Evolutionary conservation across 2,797 vertebrate species (phyloP).

Genomic region (Platyrinchus mystaceus): DNA sequence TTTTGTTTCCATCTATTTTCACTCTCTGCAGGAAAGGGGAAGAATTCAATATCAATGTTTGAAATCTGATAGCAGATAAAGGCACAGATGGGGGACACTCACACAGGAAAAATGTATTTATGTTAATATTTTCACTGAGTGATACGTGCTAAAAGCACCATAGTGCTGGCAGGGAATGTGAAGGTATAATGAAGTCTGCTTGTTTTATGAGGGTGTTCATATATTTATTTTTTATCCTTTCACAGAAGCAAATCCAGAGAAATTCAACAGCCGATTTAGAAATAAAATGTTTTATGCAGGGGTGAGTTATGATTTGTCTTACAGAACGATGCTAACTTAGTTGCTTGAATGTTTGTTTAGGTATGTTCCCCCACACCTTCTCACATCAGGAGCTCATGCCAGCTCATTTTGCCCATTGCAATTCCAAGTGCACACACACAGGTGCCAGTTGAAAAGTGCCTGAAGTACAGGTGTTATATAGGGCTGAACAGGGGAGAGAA

Average conservation of each 20-base stretch:
- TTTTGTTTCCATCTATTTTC: background rate
- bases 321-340: background rate
- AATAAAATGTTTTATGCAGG: slow-evolving; percentile 99
- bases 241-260: slow-evolving; percentile 99
- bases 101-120: background rate
- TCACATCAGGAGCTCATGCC: background rate
- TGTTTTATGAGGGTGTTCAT: background rate
- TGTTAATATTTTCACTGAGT: background rate
- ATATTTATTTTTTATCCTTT: slow-evolving; percentile 32
- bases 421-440: background rate
- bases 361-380: background rate
- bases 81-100: background rate
- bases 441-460: background rate
- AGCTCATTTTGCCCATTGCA: background rate
- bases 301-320: slow-evolving; percentile 78
- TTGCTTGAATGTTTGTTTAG: background rate
- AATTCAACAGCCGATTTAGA: slow-evolving; percentile 99
- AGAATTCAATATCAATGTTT: background rate
- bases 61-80: background rate
- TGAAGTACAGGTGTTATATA: background rate
- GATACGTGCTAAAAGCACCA: background rate
- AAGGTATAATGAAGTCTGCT: background rate
- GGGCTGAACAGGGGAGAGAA: background rate
- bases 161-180: background rate
- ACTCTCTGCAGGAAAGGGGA: background rate